phyloP scores from a whole-genome alignment of 2,888 invertebrate genomes.

The Acrobeloides nanus region DNA sequence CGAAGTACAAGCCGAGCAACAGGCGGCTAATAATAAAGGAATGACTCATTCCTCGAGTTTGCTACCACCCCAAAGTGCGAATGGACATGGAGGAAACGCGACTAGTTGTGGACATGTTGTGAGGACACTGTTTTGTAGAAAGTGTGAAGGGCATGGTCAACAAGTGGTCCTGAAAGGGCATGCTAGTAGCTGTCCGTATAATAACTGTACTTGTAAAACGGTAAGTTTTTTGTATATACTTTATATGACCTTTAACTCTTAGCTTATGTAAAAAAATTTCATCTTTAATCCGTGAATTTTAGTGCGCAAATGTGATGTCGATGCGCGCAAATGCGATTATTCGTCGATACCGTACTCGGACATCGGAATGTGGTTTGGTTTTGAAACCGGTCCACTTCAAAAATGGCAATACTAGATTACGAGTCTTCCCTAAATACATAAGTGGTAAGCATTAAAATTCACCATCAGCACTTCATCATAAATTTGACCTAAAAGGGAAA shows the following conservation, averaged over 20 bases:
- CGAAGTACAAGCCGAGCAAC: constrained; percentile 19
- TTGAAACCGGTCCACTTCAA: constrained; percentile 52
- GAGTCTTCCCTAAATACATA: constrained; percentile 52
- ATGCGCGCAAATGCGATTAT: constrained; percentile 53
- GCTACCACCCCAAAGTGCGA: too few species aligned
- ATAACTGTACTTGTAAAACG: constrained; percentile 52
- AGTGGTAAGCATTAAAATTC: constrained; percentile 30
- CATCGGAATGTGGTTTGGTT: constrained; percentile 48
- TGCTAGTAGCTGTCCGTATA: constrained; percentile 49
- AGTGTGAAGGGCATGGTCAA: constrained; percentile 40
- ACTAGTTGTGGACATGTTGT: background rate
- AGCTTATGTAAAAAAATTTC: too few species aligned
- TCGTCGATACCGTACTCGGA: constrained; percentile 46
- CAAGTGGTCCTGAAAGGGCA: constrained; percentile 51
- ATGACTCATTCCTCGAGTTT: constrained; percentile 6
- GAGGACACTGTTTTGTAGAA: constrained; percentile 19
- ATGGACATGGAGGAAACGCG: constrained; percentile 2
- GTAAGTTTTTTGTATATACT: constrained; percentile 19
- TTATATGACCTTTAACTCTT: too few species aligned
- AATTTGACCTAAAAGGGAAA: too few species aligned
- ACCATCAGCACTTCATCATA: too few species aligned
- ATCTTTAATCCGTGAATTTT: constrained; percentile 10
- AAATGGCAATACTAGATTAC: constrained; percentile 47
- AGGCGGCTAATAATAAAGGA: constrained; percentile 3
- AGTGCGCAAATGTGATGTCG: constrained; percentile 52